Base-by-base conservation (phyloP, 1,140 invertebrate genomes). In the Drosophila obscura region DNA sequence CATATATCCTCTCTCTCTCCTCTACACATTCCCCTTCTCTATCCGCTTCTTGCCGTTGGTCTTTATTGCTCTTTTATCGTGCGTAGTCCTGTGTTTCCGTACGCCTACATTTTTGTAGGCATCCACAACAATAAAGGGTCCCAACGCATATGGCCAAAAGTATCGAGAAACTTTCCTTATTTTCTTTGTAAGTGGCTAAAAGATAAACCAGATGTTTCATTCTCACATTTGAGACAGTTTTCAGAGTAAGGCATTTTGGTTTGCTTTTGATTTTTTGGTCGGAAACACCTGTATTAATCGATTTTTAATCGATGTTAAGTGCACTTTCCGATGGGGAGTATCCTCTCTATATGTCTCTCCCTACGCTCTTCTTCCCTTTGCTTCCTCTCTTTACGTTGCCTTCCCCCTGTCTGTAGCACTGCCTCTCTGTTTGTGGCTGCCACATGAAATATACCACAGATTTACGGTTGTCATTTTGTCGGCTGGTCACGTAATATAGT, bases 361-460 rank as follows among this genome's bases (percentile, higher is more conserved):
- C 1, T 19, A 19, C 19, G 19, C 19, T 1, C 19, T 19, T 19
- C 19, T 19, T 19, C 19, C 19, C 19, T 19, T 19, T 19, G 19
- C 7, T 8, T 31, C 8, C 31, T 35, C 31, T 4, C 31, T 35
- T 11, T 39, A 1, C 35, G 35, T 9, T 31, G 8, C 31, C 31
- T 2, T 31, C 59, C 31, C 48, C 41, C n/a, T 39, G 19, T 11
- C 58, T 16, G 7, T 53, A 13, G 28, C 65, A 26, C 19, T 43
- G 58, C 39, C 45, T 19, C 50, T 63, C 19, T 31, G 48, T 39
- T 39, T 39, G 35, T 50, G 11, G 16, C 35, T 62, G 51, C 76
- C 78, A 78, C 77, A 87, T 87, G 82, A 78, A 85, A 81, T 78
- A 85, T 87, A 72, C 82, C 81, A 78, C 81, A 85, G 81, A 85